phyloP scores from a whole-genome alignment of 2,113 vertebrate species.

The Andinoacara biseriatus region DNA sequence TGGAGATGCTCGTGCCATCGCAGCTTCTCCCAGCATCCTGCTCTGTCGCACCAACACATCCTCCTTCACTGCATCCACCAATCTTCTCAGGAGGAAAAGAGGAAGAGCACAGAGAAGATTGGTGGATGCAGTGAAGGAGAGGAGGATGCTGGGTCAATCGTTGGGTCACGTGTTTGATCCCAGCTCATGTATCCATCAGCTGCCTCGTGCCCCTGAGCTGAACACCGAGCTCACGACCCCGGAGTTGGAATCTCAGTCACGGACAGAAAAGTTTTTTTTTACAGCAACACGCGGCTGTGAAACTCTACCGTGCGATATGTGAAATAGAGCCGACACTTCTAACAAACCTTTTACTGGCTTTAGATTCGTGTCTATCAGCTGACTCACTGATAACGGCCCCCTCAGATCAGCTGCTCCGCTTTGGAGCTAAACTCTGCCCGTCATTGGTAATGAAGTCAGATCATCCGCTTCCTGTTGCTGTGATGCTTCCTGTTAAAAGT shows the following conservation, averaged over 20 bases:
- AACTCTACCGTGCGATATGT: slow-evolving; percentile 15
- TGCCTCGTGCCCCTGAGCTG: neutral
- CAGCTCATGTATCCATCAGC: slow-evolving; percentile 30
- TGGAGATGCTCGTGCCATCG: no score
- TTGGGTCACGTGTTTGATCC: slow-evolving; percentile 35
- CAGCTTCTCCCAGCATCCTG: no score
- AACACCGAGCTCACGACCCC: slow-evolving; percentile 18
- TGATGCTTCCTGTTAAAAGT: slow-evolving; percentile 34
- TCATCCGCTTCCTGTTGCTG: slow-evolving; percentile 35
- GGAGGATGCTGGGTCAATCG: no score
- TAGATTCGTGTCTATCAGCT: slow-evolving; percentile 4
- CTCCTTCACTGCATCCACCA: no score
- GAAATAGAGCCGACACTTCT: neutral
- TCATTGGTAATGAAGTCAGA: slow-evolving; percentile 16
- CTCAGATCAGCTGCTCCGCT: neutral
- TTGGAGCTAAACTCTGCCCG: neutral
- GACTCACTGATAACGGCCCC: neutral
- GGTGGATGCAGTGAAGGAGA: no score
- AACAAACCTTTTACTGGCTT: neutral
- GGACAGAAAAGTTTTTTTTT: slow-evolving; percentile 5
- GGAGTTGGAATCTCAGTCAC: neutral
- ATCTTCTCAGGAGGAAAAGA: no score
- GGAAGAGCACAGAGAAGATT: no score
- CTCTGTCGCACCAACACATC: no score
- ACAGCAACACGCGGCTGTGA: neutral